Percentiles rank a stretch among this genome's conserved stretches.
Evolutionary conservation across 2,888 invertebrate genomes (phyloP).

Genomic region (Xestia sexstrigata): DNA sequence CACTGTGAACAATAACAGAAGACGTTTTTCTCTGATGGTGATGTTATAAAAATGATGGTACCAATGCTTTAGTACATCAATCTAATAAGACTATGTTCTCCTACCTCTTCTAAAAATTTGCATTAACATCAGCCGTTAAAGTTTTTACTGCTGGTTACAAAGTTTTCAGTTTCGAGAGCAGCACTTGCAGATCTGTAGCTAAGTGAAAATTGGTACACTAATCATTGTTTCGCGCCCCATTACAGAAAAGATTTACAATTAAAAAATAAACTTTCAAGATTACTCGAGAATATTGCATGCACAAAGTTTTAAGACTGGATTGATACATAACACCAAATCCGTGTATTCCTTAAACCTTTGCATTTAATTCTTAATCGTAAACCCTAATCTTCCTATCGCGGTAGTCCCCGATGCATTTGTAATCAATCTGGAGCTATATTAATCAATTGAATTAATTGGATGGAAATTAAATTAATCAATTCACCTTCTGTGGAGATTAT

Average conservation of each 20-base stretch:
- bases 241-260: too few species aligned
- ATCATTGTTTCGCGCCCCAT: too few species aligned
- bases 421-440: conserved; percentile 30
- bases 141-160: not conserved
- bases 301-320: not conserved
- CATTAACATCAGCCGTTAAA: not conserved
- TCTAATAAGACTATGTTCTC: not conserved
- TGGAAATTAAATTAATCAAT: conserved; percentile 51
- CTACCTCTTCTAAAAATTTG: not conserved
- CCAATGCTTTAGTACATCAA: not conserved
- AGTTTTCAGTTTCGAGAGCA: not conserved
- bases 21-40: not conserved
- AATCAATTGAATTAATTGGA: conserved; percentile 45
- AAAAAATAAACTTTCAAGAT: too few species aligned
- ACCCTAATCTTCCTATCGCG: conserved; percentile 14
- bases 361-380: conserved; percentile 26
- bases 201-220: too few species aligned
- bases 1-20: not conserved
- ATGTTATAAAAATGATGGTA: not conserved
- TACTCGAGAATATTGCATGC: not conserved
- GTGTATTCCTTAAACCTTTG: not conserved
- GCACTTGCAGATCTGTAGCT: not conserved
- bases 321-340: not conserved
- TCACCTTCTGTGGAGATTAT: conserved; percentile 41
- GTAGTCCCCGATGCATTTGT: conserved; percentile 46